Evolutionary conservation across 2,113 vertebrate genomes (phyloP), one percentile per base, ranked within the genome.

Genomic region (Prionailurus viverrinus): DNA sequence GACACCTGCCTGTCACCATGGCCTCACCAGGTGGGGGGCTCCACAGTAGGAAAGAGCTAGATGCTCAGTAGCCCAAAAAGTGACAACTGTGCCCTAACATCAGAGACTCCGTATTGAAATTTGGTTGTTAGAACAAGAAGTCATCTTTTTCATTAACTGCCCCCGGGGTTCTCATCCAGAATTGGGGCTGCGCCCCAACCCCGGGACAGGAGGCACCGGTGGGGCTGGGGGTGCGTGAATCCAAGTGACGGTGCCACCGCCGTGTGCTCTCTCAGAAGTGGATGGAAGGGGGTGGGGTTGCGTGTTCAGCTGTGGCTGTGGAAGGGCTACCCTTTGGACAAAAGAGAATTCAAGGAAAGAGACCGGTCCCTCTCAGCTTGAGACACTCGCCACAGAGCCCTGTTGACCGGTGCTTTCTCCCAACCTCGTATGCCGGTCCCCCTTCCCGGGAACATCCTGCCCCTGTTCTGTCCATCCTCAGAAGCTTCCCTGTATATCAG

Each of bases 381-480:
- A 58, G 19, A 7, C 16, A 12, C 81, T 63, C 3, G 0, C 16
- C 39, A 21, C 15, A 12, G 29, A 39, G 5, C 58, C 39, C 58
- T 4, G 1, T 2, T 3, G 68, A 25, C 68, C 13, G 25, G 7
- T 15, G 39, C 29, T 12, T 53, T 33, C 48, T 53, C 18, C 41
- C 45, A 19, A 29, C 31, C 29, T 79, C 1, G 2, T 11, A 4
- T 1, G 12, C 23, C 2, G 3, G 3, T 3, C 19, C 23, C 5
- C 45, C 23, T 13, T 83, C 48, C 36, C 55, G 0, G 51, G 31
- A 71, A 2, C 45, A 10, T 11, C 10, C 15, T 7, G 27, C 23
- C 3, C 21, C 16, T 8, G 33, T 48, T 58, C 45, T 36, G 3
- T 39, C 48, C 23, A 0, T 63, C 51, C 39, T 83, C 58, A 36